Percentiles rank a stretch among this genome's conserved stretches.
Evolutionary conservation across 2,888 invertebrate genomes (phyloP).

Genomic region (Meteorus colon): DNA sequence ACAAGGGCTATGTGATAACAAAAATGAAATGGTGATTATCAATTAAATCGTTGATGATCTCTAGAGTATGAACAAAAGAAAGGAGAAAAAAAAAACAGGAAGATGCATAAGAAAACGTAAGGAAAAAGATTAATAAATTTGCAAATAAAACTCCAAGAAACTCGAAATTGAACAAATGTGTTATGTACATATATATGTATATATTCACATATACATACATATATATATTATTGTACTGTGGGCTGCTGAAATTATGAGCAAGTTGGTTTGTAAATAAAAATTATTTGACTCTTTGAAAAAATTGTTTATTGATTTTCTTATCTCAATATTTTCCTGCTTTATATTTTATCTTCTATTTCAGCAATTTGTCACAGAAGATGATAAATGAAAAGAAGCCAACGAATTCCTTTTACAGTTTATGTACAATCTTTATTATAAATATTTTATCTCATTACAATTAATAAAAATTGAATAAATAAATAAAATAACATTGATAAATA

Average conservation of each 20-base stretch:
- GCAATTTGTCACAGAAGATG: background rate
- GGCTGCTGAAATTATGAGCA: conserved; percentile 70
- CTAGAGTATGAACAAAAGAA: conserved; percentile 41
- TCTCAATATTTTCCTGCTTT: background rate
- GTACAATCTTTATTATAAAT: conserved; percentile 30
- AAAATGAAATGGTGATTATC: conserved; percentile 45
- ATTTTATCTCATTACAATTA: background rate
- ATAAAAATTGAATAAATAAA: background rate
- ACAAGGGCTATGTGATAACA: conserved; percentile 22
- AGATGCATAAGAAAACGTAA: conserved; percentile 38
- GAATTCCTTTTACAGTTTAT: conserved; percentile 12
- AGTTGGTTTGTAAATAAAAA: conserved; percentile 73
- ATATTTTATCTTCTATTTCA: background rate
- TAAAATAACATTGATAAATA: background rate
- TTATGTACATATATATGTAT: conserved; percentile 28
- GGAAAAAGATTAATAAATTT: conserved; percentile 40
- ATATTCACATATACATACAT: conserved; percentile 50
- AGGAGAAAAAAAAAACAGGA: conserved; percentile 31
- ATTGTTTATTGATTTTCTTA: background rate
- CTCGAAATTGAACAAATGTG: conserved; percentile 52
- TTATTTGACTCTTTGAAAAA: conserved; percentile 71
- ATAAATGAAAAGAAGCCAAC: background rate
- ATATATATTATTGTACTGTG: conserved; percentile 64
- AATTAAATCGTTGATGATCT: conserved; percentile 57
- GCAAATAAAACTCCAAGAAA: conserved; percentile 33